These are phyloP conservation scores for Choloepus hoffmanni DNA, from an alignment of 2,113 vertebrate genomes.

Conservation along the genomic window DNA sequence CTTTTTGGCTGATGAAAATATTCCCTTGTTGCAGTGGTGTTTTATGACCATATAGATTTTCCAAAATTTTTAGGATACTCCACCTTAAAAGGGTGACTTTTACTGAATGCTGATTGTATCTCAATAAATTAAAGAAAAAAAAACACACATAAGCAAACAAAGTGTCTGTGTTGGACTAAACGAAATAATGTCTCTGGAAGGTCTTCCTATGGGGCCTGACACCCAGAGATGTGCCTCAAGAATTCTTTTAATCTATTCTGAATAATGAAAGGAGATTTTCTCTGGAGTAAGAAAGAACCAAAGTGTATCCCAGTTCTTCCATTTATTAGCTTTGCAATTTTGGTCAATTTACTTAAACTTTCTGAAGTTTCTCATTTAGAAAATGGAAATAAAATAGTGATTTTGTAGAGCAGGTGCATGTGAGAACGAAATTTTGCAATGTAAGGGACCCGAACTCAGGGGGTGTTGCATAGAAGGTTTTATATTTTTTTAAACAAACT, in stretches of 20 bases:
- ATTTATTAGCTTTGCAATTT: not conserved
- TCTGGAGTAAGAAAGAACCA: not conserved
- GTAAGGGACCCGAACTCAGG: not conserved
- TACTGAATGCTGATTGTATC: not conserved
- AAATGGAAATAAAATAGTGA: not conserved
- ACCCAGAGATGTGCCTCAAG: not conserved
- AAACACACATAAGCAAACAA: not conserved
- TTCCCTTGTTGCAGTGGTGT: not conserved
- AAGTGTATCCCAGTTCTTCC: not conserved
- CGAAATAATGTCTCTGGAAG: not conserved
- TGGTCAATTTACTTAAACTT: not conserved
- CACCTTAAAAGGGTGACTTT: not conserved
- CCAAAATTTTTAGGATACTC: not conserved
- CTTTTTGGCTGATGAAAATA: rapidly evolving
- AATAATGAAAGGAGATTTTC: not conserved
- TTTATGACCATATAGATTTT: not conserved
- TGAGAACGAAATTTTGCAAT: not conserved
- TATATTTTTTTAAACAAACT: not conserved
- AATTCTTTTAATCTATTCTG: not conserved
- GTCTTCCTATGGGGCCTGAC: rapidly evolving
- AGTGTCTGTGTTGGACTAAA: not conserved
- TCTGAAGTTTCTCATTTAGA: not conserved
- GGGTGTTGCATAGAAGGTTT: not conserved
- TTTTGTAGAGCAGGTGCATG: not conserved
- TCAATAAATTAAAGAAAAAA: too few species aligned